Evolutionary conservation across 1,140 invertebrate species (phyloP).

Genomic region (Rhizoglyphus robini): DNA sequence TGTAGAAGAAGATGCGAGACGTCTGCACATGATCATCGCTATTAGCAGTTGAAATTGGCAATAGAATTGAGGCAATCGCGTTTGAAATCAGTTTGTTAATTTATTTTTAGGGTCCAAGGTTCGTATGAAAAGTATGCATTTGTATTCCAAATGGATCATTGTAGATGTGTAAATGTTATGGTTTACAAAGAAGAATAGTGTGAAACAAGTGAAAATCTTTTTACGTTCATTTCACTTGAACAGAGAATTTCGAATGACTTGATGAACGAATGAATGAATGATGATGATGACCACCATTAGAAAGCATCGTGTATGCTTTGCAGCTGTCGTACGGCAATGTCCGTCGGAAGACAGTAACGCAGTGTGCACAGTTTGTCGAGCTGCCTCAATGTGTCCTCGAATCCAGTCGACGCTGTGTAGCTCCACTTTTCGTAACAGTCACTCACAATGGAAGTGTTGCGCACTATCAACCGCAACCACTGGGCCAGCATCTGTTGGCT

Average conservation of each 20-base stretch:
- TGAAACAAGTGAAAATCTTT: neutral
- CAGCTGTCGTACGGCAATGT: conserved; percentile 85
- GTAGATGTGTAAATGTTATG: neutral
- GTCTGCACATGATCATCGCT: too few species aligned
- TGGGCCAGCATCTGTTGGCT: conserved; percentile 72
- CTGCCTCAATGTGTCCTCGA: conserved; percentile 82
- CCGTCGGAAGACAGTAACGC: conserved; percentile 84
- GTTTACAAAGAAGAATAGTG: neutral
- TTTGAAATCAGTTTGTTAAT: too few species aligned
- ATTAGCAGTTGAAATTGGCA: too few species aligned
- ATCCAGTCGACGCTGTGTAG: conserved; percentile 88
- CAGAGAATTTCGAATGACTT: neutral
- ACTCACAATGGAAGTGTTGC: conserved; percentile 72
- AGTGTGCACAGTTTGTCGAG: conserved; percentile 69
- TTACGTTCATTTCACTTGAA: neutral
- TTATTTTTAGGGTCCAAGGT: too few species aligned
- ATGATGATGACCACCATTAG: conserved; percentile 31
- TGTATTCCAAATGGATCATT: neutral
- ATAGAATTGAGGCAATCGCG: too few species aligned
- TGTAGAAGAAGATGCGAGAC: too few species aligned
- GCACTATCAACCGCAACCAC: conserved; percentile 84
- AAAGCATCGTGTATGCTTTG: conserved; percentile 97
- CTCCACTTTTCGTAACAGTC: conserved; percentile 85
- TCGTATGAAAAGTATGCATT: neutral
- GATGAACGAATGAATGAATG: neutral